Evolutionary conservation across 2,797 vertebrate genomes (phyloP).

Genomic region (Sparidentex hasta): DNA sequence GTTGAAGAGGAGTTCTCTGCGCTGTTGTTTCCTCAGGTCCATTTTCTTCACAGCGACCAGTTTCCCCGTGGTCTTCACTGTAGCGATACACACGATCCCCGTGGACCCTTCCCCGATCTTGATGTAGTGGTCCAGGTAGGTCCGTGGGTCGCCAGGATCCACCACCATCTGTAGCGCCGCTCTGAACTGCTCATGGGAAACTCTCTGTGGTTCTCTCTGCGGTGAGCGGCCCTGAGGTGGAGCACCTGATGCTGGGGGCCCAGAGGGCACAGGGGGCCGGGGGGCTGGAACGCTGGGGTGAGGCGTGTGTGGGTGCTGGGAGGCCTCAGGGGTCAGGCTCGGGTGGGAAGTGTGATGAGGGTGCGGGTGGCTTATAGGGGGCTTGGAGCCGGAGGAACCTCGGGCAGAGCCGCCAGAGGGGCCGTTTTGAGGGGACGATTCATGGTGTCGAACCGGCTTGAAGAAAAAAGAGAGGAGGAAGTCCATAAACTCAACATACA

Average conservation of each 20-base stretch:
- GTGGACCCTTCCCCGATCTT: conserved; percentile 98
- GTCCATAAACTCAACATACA: background rate
- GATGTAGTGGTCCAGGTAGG: conserved; percentile 96
- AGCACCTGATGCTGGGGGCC: conserved; percentile 22
- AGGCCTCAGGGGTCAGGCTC: conserved; percentile 74
- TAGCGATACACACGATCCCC: conserved; percentile 95
- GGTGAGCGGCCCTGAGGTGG: conserved; percentile 86
- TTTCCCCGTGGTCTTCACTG: conserved; percentile 90
- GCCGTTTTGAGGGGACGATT: conserved; percentile 86
- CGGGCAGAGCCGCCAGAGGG: conserved; percentile 70
- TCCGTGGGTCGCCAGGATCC: conserved; percentile 93
- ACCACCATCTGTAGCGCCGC: conserved; percentile 96
- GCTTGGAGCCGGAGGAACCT: conserved; percentile 70
- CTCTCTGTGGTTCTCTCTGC: conserved; percentile 92
- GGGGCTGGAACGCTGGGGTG: conserved; percentile 79
- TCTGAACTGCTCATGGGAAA: conserved; percentile 98
- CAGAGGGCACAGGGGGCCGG: conserved; percentile 55
- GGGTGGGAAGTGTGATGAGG: conserved; percentile 85
- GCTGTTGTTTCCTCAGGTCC: conserved; percentile 96
- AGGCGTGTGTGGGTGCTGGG: conserved; percentile 73
- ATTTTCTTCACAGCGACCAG: conserved; percentile 98
- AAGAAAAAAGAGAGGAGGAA: background rate
- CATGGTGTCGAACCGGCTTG: conserved; percentile 80
- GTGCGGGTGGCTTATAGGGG: conserved; percentile 70
- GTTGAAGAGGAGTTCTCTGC: conserved; percentile 95